phyloP scores from a whole-genome alignment of 1,140 invertebrate species.

The Oedothorax gibbosus region DNA sequence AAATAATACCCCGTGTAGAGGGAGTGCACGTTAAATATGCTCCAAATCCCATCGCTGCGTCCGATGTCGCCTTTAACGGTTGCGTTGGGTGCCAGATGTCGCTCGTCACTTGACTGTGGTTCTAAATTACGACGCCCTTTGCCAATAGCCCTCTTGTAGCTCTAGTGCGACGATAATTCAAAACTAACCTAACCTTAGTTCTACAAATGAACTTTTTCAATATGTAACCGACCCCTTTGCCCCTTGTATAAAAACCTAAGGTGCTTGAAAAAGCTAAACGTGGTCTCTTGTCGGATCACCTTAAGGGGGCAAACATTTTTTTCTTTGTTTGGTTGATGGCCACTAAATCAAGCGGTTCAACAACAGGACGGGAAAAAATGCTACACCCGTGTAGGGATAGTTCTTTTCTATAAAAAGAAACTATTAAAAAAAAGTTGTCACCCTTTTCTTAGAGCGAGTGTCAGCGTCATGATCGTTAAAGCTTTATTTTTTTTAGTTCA shows the following conservation, averaged over 20 bases:
- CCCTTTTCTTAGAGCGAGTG: background rate
- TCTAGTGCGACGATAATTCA: too few relatives aligned
- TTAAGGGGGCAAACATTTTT: slow-evolving; percentile 25
- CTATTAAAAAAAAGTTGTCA: too few relatives aligned
- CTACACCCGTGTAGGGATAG: background rate
- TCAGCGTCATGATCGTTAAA: background rate
- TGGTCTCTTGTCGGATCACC: background rate
- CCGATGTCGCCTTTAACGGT: too few relatives aligned
- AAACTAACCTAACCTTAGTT: too few relatives aligned
- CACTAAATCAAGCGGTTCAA: slow-evolving; percentile 26
- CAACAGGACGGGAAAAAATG: background rate
- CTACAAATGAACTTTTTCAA: background rate
- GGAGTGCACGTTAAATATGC: too few relatives aligned
- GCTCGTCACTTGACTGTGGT: too few relatives aligned
- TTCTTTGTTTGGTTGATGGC: slow-evolving; percentile 14
- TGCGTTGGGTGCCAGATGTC: too few relatives aligned
- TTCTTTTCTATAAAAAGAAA: background rate
- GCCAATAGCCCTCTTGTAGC: too few relatives aligned
- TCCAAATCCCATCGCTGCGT: too few relatives aligned
- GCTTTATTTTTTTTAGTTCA: background rate
- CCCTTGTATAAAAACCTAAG: slow-evolving; percentile 4
- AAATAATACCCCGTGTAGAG: too few relatives aligned
- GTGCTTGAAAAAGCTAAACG: slow-evolving; percentile 12
- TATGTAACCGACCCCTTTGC: background rate
- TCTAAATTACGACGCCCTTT: too few relatives aligned